Percentiles rank a stretch among this genome's conserved stretches.
Conservation (phyloP, 2,888 invertebrate species). For the Cerastis rubricosa region DNA sequence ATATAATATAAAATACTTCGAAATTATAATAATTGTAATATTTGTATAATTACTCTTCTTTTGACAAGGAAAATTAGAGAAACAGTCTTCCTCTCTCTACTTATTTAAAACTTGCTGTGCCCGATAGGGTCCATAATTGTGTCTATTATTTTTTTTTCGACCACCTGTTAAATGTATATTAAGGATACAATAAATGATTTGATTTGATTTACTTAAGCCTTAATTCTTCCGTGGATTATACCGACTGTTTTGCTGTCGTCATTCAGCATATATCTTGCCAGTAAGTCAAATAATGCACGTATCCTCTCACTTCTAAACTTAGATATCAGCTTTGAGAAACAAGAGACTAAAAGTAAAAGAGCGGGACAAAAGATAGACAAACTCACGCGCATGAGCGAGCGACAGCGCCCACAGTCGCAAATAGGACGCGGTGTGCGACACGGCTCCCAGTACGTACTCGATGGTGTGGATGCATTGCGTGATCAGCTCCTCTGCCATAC, state of each 20-base stretch:
- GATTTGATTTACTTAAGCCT: no score
- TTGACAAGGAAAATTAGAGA: no score
- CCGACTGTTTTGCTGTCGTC: neutral
- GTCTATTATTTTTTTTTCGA: no score
- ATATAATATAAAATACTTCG: no score
- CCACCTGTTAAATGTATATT: no score
- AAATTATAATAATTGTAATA: no score
- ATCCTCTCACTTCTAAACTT: neutral
- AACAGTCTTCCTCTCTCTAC: no score
- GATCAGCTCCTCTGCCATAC: slow-evolving; percentile 94
- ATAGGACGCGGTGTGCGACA: slow-evolving; percentile 98
- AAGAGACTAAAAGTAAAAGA: neutral
- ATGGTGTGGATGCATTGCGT: slow-evolving; percentile 97
- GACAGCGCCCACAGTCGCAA: slow-evolving; percentile 97
- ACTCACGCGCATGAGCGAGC: slow-evolving; percentile 96
- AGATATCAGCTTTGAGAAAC: neutral
- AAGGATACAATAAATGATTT: no score
- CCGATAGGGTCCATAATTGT: no score
- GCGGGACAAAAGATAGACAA: neutral
- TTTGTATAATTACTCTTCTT: no score
- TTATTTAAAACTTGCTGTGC: no score
- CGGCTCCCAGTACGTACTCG: slow-evolving; percentile 97
- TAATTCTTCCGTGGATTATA: neutral
- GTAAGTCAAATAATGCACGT: neutral
- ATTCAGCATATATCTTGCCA: neutral